phyloP scores from a whole-genome alignment of 2,797 vertebrate genomes.

The Coregonus sp. region DNA sequence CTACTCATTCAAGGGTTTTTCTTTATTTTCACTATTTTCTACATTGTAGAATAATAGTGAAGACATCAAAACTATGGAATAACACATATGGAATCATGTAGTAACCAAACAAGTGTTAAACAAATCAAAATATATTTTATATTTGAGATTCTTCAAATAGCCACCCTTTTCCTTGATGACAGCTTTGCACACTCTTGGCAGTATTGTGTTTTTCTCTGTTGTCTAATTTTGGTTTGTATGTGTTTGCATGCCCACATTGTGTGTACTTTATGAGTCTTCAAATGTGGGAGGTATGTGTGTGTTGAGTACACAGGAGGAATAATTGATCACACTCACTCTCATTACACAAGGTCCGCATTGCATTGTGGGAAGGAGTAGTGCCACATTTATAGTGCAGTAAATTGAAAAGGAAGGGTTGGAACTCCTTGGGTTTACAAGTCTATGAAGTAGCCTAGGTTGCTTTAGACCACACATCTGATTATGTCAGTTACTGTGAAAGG shows the following conservation, averaged over 20 bases:
- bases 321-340: background rate
- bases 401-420: background rate
- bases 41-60: no score
- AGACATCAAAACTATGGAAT: no score
- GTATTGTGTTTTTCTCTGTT: no score
- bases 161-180: no score
- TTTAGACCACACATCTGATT: background rate
- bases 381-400: background rate
- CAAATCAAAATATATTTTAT: no score
- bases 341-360: background rate
- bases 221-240: background rate
- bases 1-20: no score
- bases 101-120: no score
- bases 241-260: background rate
- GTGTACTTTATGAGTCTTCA: background rate
- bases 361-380: slow-evolving; percentile 1
- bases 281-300: background rate
- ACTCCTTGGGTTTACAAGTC: background rate
- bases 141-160: no score
- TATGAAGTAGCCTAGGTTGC: background rate
- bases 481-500: background rate
- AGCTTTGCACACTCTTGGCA: no score
- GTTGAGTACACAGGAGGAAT: background rate
- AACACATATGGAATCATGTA: no score
- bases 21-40: no score